These are phyloP conservation scores for Vulpes vulpes DNA, from an alignment of 2,113 vertebrate genomes.

Conservation along the genomic window DNA sequence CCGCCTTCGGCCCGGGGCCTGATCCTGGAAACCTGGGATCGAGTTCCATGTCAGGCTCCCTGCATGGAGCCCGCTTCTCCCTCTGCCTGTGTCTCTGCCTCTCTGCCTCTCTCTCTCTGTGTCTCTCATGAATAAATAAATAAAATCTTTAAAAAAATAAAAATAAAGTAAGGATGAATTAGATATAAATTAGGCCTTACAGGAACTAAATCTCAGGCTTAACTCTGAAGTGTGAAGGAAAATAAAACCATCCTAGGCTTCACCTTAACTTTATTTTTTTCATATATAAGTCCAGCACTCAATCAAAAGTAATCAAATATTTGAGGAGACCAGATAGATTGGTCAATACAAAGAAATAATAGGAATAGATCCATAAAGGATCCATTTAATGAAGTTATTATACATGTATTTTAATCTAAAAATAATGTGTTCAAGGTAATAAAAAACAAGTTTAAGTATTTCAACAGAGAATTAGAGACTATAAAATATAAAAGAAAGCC, in stretches of 20 bases:
- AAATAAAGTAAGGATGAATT: background rate
- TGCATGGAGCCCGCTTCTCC: too few relatives aligned
- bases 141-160: too few relatives aligned
- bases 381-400: slow-evolving; percentile 20
- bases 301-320: background rate
- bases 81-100: too few relatives aligned
- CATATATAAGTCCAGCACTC: background rate
- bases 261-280: background rate
- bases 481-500: background rate
- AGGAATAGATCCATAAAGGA: background rate
- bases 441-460: slow-evolving; percentile 29
- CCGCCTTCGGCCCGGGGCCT: too few relatives aligned
- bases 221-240: slow-evolving; percentile 28
- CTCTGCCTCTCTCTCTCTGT: too few relatives aligned
- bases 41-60: too few relatives aligned
- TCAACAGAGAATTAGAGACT: background rate
- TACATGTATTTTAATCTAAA: background rate
- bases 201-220: background rate
- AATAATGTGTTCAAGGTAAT: background rate
- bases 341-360: background rate
- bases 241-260: background rate
- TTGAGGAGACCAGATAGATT: background rate
- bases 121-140: too few relatives aligned
- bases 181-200: background rate
- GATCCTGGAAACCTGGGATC: too few relatives aligned